A percentile compares a stretch with the other conserved stretches of the same genome.
phyloP scores from a whole-genome alignment of 2,888 invertebrate genomes.

The Hyalella azteca region DNA sequence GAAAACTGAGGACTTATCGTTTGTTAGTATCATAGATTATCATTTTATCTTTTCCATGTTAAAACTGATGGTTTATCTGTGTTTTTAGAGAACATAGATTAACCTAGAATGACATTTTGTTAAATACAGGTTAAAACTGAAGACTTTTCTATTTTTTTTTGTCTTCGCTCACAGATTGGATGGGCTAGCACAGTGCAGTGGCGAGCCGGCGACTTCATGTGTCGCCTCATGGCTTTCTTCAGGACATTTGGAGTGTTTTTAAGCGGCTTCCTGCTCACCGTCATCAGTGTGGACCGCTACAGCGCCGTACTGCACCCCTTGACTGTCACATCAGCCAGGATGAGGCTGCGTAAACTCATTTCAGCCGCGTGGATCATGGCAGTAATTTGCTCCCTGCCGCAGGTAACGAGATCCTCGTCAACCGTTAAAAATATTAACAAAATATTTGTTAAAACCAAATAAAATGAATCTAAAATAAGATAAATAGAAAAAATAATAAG shows the following conservation, averaged over 20 bases:
- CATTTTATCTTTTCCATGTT: too few species aligned
- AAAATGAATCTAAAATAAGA: too few species aligned
- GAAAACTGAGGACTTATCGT: too few species aligned
- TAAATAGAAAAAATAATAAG: too few species aligned
- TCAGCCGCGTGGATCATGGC: slow-evolving; percentile 80
- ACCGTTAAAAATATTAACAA: too few species aligned
- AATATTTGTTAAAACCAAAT: too few species aligned
- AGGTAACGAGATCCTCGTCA: slow-evolving; percentile 75
- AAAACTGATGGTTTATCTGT: too few species aligned
- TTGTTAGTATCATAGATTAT: too few species aligned
- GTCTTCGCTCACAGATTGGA: slow-evolving; percentile 69
- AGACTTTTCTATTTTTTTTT: background rate
- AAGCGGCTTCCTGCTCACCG: slow-evolving; percentile 85
- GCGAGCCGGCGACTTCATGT: slow-evolving; percentile 83
- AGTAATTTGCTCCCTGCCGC: slow-evolving; percentile 81
- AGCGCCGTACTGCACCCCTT: slow-evolving; percentile 84
- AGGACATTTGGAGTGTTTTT: slow-evolving; percentile 84
- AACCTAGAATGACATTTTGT: too few species aligned
- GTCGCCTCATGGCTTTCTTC: slow-evolving; percentile 85
- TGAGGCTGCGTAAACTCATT: slow-evolving; percentile 79
- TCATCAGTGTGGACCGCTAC: slow-evolving; percentile 88
- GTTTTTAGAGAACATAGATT: too few species aligned
- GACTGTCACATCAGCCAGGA: slow-evolving; percentile 72
- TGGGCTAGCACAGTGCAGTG: slow-evolving; percentile 88
- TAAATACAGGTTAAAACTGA: too few species aligned